phyloP scores from a whole-genome alignment of 2,113 vertebrate genomes.

The Nothobranchius kuhntae region DNA sequence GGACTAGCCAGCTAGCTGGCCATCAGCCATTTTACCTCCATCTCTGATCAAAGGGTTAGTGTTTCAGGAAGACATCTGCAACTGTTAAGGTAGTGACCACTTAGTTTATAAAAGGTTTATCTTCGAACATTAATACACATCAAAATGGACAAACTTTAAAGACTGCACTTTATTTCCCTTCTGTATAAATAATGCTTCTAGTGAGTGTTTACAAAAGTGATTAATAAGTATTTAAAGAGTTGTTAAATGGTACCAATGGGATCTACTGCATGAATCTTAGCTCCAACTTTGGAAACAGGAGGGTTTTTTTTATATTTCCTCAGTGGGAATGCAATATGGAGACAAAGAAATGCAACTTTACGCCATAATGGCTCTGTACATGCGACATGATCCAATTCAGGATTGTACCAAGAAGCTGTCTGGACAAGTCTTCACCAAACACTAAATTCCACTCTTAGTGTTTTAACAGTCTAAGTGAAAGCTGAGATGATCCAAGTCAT shows the following conservation, averaged over 20 bases:
- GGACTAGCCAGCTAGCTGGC: too few relatives aligned
- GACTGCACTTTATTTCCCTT: not conserved
- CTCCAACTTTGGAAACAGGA: not conserved
- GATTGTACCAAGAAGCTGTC: constrained; percentile 5
- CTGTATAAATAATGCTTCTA: not conserved
- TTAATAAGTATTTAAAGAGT: too few relatives aligned
- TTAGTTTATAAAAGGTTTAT: too few relatives aligned
- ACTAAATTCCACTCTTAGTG: not conserved
- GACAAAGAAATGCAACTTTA: not conserved
- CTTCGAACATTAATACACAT: too few relatives aligned
- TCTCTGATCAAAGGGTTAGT: too few relatives aligned
- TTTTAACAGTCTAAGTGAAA: not conserved
- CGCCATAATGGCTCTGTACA: not conserved
- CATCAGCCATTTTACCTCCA: too few relatives aligned
- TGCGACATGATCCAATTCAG: constrained; percentile 2
- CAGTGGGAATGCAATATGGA: not conserved
- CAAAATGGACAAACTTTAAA: too few relatives aligned
- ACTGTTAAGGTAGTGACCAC: too few relatives aligned
- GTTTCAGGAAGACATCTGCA: too few relatives aligned
- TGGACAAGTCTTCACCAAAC: not conserved
- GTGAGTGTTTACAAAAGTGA: too few relatives aligned
- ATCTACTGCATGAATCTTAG: not conserved
- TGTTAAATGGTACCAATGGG: not conserved
- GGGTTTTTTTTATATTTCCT: not conserved
- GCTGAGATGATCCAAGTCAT: not conserved